Conservation (phyloP, 2,797 vertebrate genomes). For the Chiropotes sagulatus region DNA sequence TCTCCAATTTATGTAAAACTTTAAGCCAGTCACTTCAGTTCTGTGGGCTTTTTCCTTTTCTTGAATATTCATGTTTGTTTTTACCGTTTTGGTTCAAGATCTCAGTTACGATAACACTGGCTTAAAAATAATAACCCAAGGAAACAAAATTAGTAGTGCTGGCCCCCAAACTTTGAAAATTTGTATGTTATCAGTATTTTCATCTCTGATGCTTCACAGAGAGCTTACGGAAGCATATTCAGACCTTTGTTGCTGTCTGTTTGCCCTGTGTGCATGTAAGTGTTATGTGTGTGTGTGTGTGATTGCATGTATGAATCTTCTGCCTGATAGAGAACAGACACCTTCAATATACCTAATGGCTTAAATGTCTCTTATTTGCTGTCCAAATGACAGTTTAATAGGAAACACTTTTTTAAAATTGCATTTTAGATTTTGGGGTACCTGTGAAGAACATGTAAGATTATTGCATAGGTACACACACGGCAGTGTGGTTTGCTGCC, state of each 20-base stretch:
- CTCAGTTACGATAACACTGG: not conserved
- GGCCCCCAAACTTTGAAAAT: not conserved
- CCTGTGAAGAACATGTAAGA: no score
- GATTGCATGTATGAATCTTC: not conserved
- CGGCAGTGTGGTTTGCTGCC: no score
- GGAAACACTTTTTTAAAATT: not conserved
- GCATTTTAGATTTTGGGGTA: no score
- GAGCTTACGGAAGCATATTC: not conserved
- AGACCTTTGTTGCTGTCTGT: not conserved
- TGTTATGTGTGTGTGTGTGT: not conserved
- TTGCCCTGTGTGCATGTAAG: not conserved
- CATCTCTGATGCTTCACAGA: not conserved
- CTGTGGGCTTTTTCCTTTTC: not conserved
- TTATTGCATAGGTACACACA: no score
- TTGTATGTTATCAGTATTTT: not conserved
- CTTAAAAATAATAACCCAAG: not conserved
- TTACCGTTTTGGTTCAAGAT: not conserved
- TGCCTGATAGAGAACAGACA: not conserved
- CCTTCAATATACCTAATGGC: not conserved
- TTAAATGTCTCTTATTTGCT: not conserved
- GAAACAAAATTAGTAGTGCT: not conserved
- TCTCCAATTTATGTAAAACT: not conserved
- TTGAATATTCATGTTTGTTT: not conserved
- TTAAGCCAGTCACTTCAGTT: not conserved
- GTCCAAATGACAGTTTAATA: not conserved